A percentile compares a stretch with the other conserved stretches of the same genome.
phyloP scores from a whole-genome alignment of 2,113 vertebrate species.

The Cyanoliseus patagonus region DNA sequence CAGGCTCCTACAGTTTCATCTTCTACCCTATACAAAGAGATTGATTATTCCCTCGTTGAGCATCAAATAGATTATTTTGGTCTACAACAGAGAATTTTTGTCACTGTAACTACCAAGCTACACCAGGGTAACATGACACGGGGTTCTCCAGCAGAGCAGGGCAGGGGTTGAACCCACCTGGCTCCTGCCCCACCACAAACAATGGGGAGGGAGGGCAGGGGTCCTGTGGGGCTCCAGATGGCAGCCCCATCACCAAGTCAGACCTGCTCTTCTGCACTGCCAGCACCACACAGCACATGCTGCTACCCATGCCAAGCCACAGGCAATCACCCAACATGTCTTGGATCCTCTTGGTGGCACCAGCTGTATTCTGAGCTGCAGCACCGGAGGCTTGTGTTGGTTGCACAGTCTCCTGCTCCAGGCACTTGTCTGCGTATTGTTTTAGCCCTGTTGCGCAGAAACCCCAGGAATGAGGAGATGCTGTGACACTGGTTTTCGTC shows the following conservation, averaged over 20 bases:
- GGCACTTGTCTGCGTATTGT: neutral
- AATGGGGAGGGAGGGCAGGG: neutral
- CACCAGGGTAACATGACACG: neutral
- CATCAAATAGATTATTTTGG: neutral
- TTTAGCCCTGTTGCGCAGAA: neutral
- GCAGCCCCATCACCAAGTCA: neutral
- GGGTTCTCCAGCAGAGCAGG: neutral
- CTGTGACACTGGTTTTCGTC: neutral
- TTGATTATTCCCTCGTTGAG: neutral
- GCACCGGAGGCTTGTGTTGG: accelerated
- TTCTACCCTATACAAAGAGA: neutral
- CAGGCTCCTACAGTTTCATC: neutral
- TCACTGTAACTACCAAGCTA: neutral
- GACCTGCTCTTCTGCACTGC: neutral
- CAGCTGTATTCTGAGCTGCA: neutral
- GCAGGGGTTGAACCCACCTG: neutral
- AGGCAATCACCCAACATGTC: accelerated
- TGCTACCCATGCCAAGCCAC: accelerated
- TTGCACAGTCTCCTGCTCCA: neutral
- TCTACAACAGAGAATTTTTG: neutral
- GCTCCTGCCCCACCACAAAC: neutral
- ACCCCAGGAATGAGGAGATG: accelerated
- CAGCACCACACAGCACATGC: accelerated
- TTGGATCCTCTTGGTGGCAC: neutral
- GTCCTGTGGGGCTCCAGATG: accelerated